phyloP scores from a whole-genome alignment of 2,113 vertebrate species.

The Brachypodius melanocephalos region DNA sequence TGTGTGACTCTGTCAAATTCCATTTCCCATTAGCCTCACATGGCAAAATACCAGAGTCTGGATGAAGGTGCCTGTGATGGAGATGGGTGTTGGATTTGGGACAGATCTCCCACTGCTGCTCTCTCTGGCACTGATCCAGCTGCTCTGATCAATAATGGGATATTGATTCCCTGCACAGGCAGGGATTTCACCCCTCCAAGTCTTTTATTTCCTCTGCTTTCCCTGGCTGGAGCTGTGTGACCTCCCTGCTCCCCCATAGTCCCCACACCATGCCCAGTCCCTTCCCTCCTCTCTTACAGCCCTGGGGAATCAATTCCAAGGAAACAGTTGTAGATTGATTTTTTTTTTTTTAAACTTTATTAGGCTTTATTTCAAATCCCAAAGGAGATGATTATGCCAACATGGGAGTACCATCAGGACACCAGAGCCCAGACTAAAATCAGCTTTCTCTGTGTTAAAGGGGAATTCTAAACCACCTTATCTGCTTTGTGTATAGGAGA shows the following conservation, averaged over 20 bases:
- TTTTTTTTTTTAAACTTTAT: neutral
- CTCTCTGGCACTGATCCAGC: neutral
- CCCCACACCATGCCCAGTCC: neutral
- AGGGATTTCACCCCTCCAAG: neutral
- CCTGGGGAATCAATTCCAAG: neutral
- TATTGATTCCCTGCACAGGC: neutral
- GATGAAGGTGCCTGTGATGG: neutral
- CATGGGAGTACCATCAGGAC: neutral
- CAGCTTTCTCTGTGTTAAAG: neutral
- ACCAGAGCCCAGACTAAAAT: neutral
- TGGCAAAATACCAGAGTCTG: neutral
- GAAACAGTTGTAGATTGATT: neutral
- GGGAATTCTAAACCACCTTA: neutral
- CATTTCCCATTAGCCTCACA: neutral
- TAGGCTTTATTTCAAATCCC: slow-evolving; percentile 35
- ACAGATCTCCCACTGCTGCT: neutral
- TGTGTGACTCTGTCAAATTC: neutral
- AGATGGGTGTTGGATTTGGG: neutral
- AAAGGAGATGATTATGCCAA: neutral
- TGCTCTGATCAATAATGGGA: neutral
- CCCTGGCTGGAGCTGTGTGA: neutral
- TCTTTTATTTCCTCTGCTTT: neutral
- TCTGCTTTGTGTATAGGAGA: neutral
- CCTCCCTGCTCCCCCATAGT: accelerated
- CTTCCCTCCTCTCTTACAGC: neutral